Conservation (phyloP, 2,797 vertebrate species). For the Amblyopsis hoosieri region DNA sequence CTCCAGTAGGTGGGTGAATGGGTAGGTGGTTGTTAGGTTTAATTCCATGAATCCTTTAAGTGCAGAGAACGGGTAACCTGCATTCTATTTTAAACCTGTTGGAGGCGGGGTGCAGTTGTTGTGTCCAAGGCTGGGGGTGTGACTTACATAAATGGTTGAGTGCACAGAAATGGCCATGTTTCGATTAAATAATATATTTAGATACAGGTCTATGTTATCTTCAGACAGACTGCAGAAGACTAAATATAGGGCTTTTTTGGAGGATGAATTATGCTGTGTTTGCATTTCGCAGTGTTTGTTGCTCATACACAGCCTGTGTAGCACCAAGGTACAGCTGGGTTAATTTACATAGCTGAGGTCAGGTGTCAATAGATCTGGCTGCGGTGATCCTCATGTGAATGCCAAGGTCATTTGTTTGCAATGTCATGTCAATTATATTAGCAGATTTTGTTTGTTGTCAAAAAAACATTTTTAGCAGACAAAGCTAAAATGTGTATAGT, state of each 20-base stretch:
- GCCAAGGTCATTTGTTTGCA: slow-evolving; percentile 59
- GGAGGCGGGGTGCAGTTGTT: slow-evolving; percentile 2
- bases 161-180: not conserved
- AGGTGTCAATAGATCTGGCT: slow-evolving; percentile 67
- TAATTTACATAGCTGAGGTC: slow-evolving; percentile 71
- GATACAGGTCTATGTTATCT: no score
- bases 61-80: slow-evolving; percentile 34
- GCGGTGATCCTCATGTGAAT: slow-evolving; percentile 58
- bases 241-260: slow-evolving; percentile 2
- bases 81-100: slow-evolving; percentile 46
- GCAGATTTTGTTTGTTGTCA: no score
- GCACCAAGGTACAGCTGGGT: slow-evolving; percentile 45
- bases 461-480: no score
- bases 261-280: slow-evolving; percentile 38
- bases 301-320: slow-evolving; percentile 10
- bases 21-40: slow-evolving; percentile 63
- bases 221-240: not conserved
- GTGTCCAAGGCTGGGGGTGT: slow-evolving; percentile 19
- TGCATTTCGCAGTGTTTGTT: slow-evolving; percentile 24
- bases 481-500: no score
- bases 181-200: no score
- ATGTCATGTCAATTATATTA: not conserved
- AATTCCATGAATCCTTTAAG: slow-evolving; percentile 61
- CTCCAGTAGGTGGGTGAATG: slow-evolving; percentile 24
- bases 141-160: not conserved